phyloP scores from a whole-genome alignment of 1,140 invertebrate species.

The Oscheius sp. region DNA sequence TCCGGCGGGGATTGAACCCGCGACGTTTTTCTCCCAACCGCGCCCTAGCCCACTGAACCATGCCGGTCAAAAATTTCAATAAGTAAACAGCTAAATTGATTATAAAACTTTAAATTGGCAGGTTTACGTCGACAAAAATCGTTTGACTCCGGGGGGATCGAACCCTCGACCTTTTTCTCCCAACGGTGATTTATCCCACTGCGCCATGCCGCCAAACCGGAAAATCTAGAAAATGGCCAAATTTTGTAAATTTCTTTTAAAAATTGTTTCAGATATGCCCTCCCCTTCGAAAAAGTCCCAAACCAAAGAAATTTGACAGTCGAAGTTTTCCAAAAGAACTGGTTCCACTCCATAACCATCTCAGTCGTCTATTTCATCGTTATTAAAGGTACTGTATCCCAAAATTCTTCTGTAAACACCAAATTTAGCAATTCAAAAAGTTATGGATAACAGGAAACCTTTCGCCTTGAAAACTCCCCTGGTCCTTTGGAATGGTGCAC shows the following conservation, averaged over 20 bases:
- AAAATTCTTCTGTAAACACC: neutral
- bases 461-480: conserved; percentile 81
- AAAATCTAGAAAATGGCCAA: too few species aligned
- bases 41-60: too few species aligned
- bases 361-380: conserved; percentile 55
- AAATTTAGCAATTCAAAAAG: conserved; percentile 68
- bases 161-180: too few species aligned
- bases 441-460: conserved; percentile 82
- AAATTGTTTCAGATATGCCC: conserved; percentile 43
- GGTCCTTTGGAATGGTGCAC: conserved; percentile 82
- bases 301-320: conserved; percentile 51
- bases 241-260: conserved; percentile 31
- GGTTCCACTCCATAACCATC: conserved; percentile 58
- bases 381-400: conserved; percentile 34
- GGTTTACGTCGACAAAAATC: too few species aligned
- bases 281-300: conserved; percentile 52
- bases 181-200: too few species aligned
- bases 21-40: too few species aligned
- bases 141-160: too few species aligned
- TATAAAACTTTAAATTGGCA: too few species aligned
- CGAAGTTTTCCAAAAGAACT: conserved; percentile 52
- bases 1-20: too few species aligned
- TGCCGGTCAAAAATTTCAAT: too few species aligned
- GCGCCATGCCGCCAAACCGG: too few species aligned
- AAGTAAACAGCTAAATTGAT: too few species aligned